phyloP scores from a whole-genome alignment of 2,888 invertebrate genomes.

The Drosophila subquinaria region DNA sequence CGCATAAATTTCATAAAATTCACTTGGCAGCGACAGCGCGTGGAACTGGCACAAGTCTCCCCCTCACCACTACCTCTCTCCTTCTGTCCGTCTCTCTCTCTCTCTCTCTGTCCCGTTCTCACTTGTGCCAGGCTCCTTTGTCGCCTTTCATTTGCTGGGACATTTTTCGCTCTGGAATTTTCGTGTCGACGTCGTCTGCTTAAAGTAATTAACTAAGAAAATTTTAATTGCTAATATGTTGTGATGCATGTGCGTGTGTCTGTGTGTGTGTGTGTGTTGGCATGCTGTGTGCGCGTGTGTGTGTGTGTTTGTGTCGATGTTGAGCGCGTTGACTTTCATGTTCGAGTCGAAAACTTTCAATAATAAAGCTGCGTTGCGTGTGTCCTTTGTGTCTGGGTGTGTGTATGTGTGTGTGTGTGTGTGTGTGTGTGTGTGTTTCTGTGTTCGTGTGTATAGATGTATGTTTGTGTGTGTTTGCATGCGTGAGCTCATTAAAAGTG shows the following conservation, averaged over 20 bases:
- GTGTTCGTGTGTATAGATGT: constrained; percentile 4
- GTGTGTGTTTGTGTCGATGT: constrained; percentile 34
- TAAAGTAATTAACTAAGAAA: constrained; percentile 85
- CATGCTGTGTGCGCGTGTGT: constrained; percentile 70
- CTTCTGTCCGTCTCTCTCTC: background rate
- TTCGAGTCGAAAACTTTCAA: constrained; percentile 62
- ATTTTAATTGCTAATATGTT: constrained; percentile 86
- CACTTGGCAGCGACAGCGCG: constrained; percentile 55
- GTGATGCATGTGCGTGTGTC: constrained; percentile 71
- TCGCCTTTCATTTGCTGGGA: constrained; percentile 75
- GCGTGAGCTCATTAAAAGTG: constrained; percentile 73
- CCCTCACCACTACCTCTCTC: background rate
- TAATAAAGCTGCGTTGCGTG: constrained; percentile 48
- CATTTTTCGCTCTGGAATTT: constrained; percentile 69
- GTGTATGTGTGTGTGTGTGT: constrained; percentile 8
- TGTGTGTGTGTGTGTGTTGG: constrained; percentile 34
- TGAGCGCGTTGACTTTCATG: constrained; percentile 44
- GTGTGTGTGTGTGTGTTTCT: constrained; percentile 7
- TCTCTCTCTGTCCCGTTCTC: background rate
- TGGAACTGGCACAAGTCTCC: constrained; percentile 10
- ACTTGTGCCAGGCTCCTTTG: constrained; percentile 35
- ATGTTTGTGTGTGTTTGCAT: constrained; percentile 24
- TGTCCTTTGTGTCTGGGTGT: constrained; percentile 9
- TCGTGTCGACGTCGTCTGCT: constrained; percentile 72
- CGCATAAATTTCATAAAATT: constrained; percentile 80